phyloP scores from a whole-genome alignment of 1,140 invertebrate genomes.

The Luehdorfia chinensis region DNA sequence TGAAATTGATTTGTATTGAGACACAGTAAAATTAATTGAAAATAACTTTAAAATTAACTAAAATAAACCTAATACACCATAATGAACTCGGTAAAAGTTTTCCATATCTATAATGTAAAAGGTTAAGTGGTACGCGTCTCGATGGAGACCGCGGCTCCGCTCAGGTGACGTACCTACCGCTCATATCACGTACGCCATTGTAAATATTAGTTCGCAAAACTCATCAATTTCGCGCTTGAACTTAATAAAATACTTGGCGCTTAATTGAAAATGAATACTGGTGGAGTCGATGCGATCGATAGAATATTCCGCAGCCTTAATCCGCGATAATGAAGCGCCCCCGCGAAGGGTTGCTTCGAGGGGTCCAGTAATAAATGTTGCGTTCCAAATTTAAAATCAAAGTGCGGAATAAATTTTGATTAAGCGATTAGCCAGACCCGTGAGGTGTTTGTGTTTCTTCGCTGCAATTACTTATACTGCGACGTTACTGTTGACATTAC shows the following conservation, averaged over 20 bases:
- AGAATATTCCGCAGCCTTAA: slow-evolving; percentile 74
- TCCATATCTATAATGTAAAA: too few species aligned
- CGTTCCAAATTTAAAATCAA: slow-evolving; percentile 76
- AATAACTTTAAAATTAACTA: too few species aligned
- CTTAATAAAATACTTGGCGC: slow-evolving; percentile 77
- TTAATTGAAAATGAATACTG: slow-evolving; percentile 77
- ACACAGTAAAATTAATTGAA: too few species aligned
- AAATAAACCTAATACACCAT: too few species aligned
- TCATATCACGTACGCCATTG: slow-evolving; percentile 55
- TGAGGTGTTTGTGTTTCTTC: slow-evolving; percentile 65
- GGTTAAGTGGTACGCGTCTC: too few species aligned
- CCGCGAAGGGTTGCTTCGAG: slow-evolving; percentile 66
- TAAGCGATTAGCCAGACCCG: slow-evolving; percentile 68
- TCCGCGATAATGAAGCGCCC: slow-evolving; percentile 73
- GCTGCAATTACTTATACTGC: slow-evolving; percentile 36
- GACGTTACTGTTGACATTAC: slow-evolving; percentile 20
- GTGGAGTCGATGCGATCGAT: slow-evolving; percentile 66
- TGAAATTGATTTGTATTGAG: too few species aligned
- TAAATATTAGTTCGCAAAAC: slow-evolving; percentile 76
- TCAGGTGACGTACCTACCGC: slow-evolving; percentile 31
- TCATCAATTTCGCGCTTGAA: slow-evolving; percentile 73
- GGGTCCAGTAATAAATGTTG: slow-evolving; percentile 73
- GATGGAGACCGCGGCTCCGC: slow-evolving; percentile 26
- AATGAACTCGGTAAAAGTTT: too few species aligned
- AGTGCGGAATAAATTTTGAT: slow-evolving; percentile 77